phyloP scores from a whole-genome alignment of 1,140 invertebrate genomes.

The Charaxes varanes region DNA sequence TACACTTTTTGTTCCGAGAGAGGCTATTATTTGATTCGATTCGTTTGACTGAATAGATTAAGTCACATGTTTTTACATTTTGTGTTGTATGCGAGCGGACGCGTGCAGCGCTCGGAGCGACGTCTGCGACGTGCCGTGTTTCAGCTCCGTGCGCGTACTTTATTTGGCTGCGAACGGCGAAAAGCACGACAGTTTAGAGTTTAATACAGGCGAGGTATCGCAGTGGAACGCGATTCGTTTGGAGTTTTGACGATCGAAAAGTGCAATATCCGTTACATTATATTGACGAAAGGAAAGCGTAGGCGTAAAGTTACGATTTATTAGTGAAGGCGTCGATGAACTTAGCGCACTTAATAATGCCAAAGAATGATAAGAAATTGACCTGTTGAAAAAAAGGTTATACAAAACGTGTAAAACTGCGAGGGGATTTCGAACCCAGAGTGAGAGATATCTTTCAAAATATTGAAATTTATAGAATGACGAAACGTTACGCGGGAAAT shows the following conservation, averaged over 20 bases:
- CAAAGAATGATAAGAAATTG: conserved; percentile 61
- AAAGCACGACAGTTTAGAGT: conserved; percentile 18
- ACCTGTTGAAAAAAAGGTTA: conserved; percentile 2
- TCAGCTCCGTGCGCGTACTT: conserved; percentile 18
- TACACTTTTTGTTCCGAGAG: conserved; percentile 51
- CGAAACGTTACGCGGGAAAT: conserved; percentile 24
- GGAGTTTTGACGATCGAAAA: conserved; percentile 31
- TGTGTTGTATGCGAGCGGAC: conserved; percentile 32
- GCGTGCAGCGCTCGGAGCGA: conserved; percentile 55
- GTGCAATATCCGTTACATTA: conserved; percentile 48
- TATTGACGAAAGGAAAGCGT: conserved; percentile 23
- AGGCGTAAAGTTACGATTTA: conserved; percentile 31
- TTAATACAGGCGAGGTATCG: no score
- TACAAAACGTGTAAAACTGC: background rate
- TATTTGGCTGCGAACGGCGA: conserved; percentile 15
- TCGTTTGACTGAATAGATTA: conserved; percentile 72
- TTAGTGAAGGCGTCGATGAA: conserved; percentile 40
- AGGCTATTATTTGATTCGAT: conserved; percentile 70
- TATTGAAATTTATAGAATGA: conserved; percentile 22
- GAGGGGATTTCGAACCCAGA: background rate
- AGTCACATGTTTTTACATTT: conserved; percentile 54
- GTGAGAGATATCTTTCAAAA: conserved; percentile 32
- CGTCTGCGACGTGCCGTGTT: conserved; percentile 29
- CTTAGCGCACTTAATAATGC: conserved; percentile 69
- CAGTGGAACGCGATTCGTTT: conserved; percentile 30